These are phyloP conservation scores for Lepilemur septentrionalis DNA, from an alignment of 2,797 vertebrate genomes.

Conservation along the genomic window DNA sequence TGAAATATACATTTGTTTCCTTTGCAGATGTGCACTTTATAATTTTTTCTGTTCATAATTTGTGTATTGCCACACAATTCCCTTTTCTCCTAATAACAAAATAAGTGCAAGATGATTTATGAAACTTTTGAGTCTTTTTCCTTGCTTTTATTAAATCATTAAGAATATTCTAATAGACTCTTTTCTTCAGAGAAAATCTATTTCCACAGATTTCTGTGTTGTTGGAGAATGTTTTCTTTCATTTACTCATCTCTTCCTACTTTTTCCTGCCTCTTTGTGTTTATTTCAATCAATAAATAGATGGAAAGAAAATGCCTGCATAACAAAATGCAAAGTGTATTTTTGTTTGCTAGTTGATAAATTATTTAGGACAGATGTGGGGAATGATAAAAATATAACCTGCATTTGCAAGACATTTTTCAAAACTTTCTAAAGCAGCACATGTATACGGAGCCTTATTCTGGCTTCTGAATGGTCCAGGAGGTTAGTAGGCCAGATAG, in stretches of 20 bases:
- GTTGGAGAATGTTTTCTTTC: conserved; percentile 50
- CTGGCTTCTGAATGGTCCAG: neutral
- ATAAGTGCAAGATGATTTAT: conserved; percentile 54
- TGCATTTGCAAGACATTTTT: conserved; percentile 30
- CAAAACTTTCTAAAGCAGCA: neutral
- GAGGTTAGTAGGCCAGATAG: neutral
- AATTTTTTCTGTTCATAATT: conserved; percentile 55
- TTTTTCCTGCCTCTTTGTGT: conserved; percentile 59
- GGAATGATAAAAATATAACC: conserved; percentile 55
- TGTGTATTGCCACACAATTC: conserved; percentile 31
- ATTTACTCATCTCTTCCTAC: conserved; percentile 41
- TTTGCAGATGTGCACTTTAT: conserved; percentile 49
- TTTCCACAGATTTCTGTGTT: conserved; percentile 48
- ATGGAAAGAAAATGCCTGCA: conserved; percentile 64
- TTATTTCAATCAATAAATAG: conserved; percentile 67
- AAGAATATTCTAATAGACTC: conserved; percentile 58
- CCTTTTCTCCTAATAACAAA: conserved; percentile 58
- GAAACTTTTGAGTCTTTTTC: conserved; percentile 43
- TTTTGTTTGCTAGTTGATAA: conserved; percentile 64
- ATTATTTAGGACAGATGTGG: conserved; percentile 61
- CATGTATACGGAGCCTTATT: neutral
- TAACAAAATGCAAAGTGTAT: conserved; percentile 60
- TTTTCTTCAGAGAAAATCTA: conserved; percentile 49
- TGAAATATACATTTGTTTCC: conserved; percentile 32
- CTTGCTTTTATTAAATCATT: conserved; percentile 69